These are phyloP conservation scores for Ichneumoninae sp. DNA, from an alignment of 2,888 invertebrate genomes.

Conservation along the genomic window DNA sequence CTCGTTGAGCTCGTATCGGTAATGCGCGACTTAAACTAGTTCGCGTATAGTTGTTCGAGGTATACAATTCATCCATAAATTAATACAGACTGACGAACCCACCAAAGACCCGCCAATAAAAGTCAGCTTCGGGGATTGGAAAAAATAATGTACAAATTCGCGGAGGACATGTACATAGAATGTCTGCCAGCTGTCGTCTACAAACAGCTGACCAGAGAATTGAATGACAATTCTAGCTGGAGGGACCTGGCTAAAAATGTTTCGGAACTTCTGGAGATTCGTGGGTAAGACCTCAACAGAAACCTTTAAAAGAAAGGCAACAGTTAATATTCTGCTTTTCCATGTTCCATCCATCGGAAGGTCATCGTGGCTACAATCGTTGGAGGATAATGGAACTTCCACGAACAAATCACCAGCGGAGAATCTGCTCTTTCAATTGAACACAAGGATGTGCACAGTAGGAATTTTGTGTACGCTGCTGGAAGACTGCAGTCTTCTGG, in stretches of 20 bases:
- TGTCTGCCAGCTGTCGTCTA: conserved; percentile 71
- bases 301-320: background rate
- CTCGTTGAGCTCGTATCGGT: background rate
- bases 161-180: conserved; percentile 72
- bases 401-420: conserved; percentile 69
- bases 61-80: background rate
- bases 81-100: background rate
- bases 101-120: too few relatives aligned
- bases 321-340: background rate
- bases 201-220: conserved; percentile 73
- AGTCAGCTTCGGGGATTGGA: background rate
- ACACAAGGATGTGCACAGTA: conserved; percentile 76
- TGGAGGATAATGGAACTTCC: conserved; percentile 64
- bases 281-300: conserved; percentile 68
- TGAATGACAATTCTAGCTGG: conserved; percentile 74
- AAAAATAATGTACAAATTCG: conserved; percentile 71
- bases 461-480: conserved; percentile 74
- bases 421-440: conserved; percentile 75
- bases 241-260: conserved; percentile 72
- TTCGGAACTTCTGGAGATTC: conserved; percentile 69
- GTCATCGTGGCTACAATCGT: conserved; percentile 70
- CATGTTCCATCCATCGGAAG: conserved; percentile 52
- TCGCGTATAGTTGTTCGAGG: background rate
- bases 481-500: conserved; percentile 72
- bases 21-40: background rate